Evolutionary conservation across 2,888 invertebrate genomes (phyloP).

Genomic region (Erebia aethiops): DNA sequence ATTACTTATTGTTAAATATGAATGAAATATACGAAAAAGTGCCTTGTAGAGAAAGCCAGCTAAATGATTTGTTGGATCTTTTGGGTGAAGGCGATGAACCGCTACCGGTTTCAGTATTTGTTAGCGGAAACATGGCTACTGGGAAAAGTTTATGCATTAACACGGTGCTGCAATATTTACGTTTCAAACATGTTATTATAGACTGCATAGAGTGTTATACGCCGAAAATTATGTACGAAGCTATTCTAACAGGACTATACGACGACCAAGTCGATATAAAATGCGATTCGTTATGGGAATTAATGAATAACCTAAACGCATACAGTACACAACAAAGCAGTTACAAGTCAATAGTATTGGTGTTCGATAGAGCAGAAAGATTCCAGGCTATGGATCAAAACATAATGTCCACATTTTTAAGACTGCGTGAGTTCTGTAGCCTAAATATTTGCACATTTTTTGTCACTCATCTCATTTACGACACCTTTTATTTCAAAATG

Average conservation of each 20-base stretch:
- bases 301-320: conserved; percentile 78
- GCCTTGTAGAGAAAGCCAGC: conserved; percentile 76
- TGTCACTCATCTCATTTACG: conserved; percentile 90
- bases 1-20: conserved; percentile 62
- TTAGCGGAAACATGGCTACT: conserved; percentile 92
- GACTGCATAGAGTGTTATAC: conserved; percentile 93
- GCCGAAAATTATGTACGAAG: conserved; percentile 89
- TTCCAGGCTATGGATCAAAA: conserved; percentile 89
- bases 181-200: conserved; percentile 85
- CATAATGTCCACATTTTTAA: conserved; percentile 87
- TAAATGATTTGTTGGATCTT: conserved; percentile 74
- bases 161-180: conserved; percentile 81
- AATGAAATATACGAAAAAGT: conserved; percentile 74
- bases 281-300: conserved; percentile 88
- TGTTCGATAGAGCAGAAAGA: conserved; percentile 92
- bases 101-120: conserved; percentile 87
- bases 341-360: conserved; percentile 82
- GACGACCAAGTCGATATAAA: conserved; percentile 71
- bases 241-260: conserved; percentile 84
- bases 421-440: conserved; percentile 88
- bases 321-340: conserved; percentile 53
- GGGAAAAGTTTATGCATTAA: conserved; percentile 90
- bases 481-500: conserved; percentile 89
- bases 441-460: conserved; percentile 89
- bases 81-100: conserved; percentile 83